Percentiles rank a stretch among this genome's conserved stretches.
Evolutionary conservation across 2,113 vertebrate genomes (phyloP).

Genomic region (Ammodytes marinus): DNA sequence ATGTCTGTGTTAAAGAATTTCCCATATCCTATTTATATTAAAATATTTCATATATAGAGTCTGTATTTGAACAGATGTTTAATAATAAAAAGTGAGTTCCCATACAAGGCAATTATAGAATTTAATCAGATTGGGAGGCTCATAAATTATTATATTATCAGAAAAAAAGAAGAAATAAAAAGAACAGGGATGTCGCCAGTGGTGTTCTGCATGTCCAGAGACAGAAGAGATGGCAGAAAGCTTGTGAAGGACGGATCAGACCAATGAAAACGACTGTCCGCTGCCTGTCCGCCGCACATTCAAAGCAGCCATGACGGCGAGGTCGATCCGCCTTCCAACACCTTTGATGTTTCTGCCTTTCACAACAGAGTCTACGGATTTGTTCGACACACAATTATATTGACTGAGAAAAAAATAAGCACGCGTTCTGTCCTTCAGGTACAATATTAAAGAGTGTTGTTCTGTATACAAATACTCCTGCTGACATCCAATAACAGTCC

Average conservation of each 20-base stretch:
- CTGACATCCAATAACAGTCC: conserved; percentile 67
- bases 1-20: conserved; percentile 83
- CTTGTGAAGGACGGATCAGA: conserved; percentile 59
- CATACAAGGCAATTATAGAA: conserved; percentile 84
- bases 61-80: conserved; percentile 79
- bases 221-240: conserved; percentile 37
- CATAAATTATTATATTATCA: conserved; percentile 84
- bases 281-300: conserved; percentile 64
- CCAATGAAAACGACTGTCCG: conserved; percentile 46
- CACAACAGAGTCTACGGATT: conserved; percentile 57
- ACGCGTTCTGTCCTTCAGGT: conserved; percentile 51
- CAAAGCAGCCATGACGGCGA: conserved; percentile 63
- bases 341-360: conserved; percentile 22
- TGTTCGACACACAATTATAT: conserved; percentile 74
- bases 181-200: conserved; percentile 60
- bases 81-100: conserved; percentile 84
- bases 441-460: conserved; percentile 31
- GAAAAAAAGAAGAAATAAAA: conserved; percentile 39
- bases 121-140: conserved; percentile 82
- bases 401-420: conserved; percentile 62
- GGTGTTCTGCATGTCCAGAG: conserved; percentile 63
- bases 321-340: conserved; percentile 28
- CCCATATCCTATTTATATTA: conserved; percentile 85
- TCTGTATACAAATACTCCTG: conserved; percentile 50
- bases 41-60: conserved; percentile 85